phyloP scores from a whole-genome alignment of 2,113 vertebrate genomes.

The Pogonocichla stellata region DNA sequence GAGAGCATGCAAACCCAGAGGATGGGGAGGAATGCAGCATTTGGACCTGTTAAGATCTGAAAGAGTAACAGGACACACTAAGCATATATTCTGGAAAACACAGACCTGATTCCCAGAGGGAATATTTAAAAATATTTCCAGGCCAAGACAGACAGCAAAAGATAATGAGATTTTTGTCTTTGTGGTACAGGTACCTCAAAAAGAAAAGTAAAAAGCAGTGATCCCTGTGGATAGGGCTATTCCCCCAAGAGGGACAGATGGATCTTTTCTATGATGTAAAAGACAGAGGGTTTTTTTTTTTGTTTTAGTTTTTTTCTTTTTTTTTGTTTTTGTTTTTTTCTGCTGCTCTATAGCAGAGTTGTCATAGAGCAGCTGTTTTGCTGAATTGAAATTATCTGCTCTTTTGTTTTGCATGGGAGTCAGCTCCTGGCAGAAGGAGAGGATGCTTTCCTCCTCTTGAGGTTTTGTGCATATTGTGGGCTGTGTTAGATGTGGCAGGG shows the following conservation, averaged over 20 bases:
- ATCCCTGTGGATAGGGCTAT: background rate
- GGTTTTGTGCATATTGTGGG: background rate
- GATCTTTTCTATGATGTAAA: background rate
- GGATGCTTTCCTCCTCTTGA: background rate
- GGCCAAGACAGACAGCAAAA: background rate
- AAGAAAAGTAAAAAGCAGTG: background rate
- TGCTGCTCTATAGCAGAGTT: background rate
- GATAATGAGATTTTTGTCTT: constrained; percentile 9
- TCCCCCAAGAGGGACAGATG: background rate
- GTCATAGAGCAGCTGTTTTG: background rate
- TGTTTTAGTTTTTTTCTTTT: no score
- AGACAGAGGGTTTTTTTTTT: background rate
- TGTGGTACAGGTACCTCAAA: background rate
- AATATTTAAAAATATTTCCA: constrained; percentile 3
- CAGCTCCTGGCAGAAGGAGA: background rate
- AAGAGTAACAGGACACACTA: background rate
- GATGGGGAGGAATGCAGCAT: background rate
- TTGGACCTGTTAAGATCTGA: background rate
- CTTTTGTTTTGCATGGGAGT: background rate
- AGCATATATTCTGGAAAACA: background rate
- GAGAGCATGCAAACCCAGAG: background rate
- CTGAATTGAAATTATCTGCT: background rate
- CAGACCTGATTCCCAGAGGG: background rate
- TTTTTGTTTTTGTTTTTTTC: background rate
- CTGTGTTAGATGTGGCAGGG: background rate